Percentiles rank a stretch among this genome's conserved stretches.
phyloP scores from a whole-genome alignment of 2,888 invertebrate genomes.

The Anagyrus pseudococci region DNA sequence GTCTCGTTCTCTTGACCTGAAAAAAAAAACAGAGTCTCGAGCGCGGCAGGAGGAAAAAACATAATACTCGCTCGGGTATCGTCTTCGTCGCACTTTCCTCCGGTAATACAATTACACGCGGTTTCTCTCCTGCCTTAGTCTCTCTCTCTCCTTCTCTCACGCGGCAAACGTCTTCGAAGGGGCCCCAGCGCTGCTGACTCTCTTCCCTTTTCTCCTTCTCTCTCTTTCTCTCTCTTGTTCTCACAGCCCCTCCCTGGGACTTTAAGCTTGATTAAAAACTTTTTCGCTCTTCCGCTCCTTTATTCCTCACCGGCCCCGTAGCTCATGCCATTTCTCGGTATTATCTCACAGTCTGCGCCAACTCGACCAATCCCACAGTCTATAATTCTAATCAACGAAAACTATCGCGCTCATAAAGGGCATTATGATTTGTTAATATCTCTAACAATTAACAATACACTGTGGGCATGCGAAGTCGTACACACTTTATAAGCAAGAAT shows the following conservation, averaged over 20 bases:
- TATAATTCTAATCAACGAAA: background rate
- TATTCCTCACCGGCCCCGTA: background rate
- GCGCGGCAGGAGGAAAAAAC: conserved; percentile 8
- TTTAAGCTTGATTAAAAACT: conserved; percentile 12
- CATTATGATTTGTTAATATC: background rate
- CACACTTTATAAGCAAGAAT: too few relatives aligned
- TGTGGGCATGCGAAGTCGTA: too few relatives aligned
- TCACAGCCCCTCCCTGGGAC: conserved; percentile 4
- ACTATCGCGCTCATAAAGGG: background rate
- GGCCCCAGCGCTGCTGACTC: too few relatives aligned
- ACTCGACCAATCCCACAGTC: too few relatives aligned
- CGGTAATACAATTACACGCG: conserved; percentile 27
- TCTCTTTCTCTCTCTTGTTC: conserved; percentile 7
- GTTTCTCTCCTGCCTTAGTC: background rate
- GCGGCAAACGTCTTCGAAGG: conserved; percentile 6
- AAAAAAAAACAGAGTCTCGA: conserved; percentile 21
- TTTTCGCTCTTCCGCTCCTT: background rate
- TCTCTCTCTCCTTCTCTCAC: conserved; percentile 3
- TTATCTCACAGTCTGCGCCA: too few relatives aligned
- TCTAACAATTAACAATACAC: too few relatives aligned
- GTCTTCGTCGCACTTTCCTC: conserved; percentile 24
- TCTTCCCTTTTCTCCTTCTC: conserved; percentile 1
- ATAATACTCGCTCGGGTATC: conserved; percentile 21
- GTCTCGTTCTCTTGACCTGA: conserved; percentile 26
- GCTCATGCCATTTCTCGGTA: too few relatives aligned